Evolutionary conservation across 2,888 invertebrate genomes (phyloP).

Genomic region (Ormyrus labotus): DNA sequence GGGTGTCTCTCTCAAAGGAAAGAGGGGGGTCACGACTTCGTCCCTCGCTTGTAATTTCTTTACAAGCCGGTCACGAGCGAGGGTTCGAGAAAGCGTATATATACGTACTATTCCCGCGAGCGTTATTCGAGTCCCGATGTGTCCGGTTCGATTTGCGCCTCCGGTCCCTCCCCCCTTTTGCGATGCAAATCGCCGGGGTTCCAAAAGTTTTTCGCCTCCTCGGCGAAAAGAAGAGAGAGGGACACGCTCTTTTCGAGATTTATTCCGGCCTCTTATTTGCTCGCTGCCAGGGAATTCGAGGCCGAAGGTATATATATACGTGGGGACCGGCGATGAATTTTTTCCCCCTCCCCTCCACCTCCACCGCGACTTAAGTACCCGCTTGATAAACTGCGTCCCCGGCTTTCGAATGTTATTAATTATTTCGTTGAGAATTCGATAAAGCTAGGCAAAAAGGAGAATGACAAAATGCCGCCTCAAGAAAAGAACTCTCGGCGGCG

Average conservation of each 20-base stretch:
- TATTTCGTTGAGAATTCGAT: too few species aligned
- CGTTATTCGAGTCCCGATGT: neutral
- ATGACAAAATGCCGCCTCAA: too few species aligned
- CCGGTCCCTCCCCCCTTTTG: neutral
- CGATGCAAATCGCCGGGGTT: constrained; percentile 46
- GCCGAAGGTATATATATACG: neutral
- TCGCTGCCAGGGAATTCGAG: neutral
- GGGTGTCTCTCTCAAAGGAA: neutral
- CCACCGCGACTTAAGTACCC: too few species aligned
- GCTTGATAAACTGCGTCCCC: too few species aligned
- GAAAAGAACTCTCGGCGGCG: too few species aligned
- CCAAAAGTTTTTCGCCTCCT: constrained; percentile 40
- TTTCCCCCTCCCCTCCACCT: too few species aligned
- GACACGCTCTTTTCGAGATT: constrained; percentile 40
- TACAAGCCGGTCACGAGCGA: neutral
- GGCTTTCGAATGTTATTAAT: too few species aligned
- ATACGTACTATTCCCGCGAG: neutral
- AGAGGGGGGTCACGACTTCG: neutral
- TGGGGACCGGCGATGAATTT: too few species aligned
- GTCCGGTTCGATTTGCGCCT: constrained; percentile 39
- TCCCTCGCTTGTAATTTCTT: constrained; percentile 34
- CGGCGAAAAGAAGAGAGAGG: constrained; percentile 10
- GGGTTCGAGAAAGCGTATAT: neutral
- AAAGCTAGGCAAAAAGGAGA: too few species aligned
- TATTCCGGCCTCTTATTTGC: constrained; percentile 56